Evolutionary conservation across 2,113 vertebrate genomes (phyloP).

Genomic region (Turdus rufiventris): DNA sequence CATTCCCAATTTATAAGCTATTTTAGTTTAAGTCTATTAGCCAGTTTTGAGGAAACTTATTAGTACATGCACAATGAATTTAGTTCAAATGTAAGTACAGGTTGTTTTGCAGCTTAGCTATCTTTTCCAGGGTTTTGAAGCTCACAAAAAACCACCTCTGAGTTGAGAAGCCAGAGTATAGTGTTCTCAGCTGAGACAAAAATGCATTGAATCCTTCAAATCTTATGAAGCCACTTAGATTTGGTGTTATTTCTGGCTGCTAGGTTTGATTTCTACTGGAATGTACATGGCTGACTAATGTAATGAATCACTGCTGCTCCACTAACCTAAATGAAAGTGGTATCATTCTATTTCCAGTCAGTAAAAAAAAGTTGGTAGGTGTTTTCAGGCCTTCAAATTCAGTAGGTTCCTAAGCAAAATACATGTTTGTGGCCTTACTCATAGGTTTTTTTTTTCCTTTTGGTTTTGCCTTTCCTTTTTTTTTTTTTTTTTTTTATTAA

Average conservation of each 20-base stretch:
- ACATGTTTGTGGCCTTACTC: not conserved
- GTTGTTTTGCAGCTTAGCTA: not conserved
- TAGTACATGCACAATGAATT: not conserved
- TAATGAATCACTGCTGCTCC: not conserved
- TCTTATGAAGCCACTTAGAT: not conserved
- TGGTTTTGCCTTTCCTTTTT: not conserved
- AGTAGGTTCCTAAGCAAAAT: not conserved
- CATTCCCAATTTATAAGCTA: not conserved
- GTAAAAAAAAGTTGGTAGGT: not conserved
- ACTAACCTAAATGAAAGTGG: conserved; percentile 3
- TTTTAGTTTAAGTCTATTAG: not conserved
- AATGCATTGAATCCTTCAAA: not conserved
- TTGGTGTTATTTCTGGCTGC: not conserved
- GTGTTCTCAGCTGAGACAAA: not conserved
- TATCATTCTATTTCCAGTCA: not conserved
- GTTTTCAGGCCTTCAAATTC: not conserved
- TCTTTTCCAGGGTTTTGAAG: not conserved
- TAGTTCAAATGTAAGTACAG: not conserved
- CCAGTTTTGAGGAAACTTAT: not conserved
- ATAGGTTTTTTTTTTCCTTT: not conserved
- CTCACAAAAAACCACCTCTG: not conserved
- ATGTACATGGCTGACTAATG: not conserved
- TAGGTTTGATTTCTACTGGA: not conserved
- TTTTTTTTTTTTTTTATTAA: not conserved
- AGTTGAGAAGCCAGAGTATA: not conserved